Percentiles rank a stretch among this genome's conserved stretches.
phyloP scores from a whole-genome alignment of 2,113 vertebrate genomes.

The Syngnathoides biaculeatus region DNA sequence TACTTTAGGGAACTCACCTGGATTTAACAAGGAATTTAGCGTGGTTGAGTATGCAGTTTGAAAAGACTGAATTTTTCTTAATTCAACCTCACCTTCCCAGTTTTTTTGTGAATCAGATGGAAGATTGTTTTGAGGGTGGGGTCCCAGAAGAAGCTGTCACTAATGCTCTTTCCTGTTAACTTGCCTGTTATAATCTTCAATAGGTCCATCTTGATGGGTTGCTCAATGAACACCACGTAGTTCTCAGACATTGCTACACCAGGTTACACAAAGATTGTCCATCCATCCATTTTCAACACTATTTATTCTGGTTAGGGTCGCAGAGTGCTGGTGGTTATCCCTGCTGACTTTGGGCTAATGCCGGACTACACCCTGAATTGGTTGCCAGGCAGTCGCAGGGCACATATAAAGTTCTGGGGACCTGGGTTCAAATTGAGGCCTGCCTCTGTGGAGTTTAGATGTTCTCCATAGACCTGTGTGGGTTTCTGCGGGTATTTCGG shows the following conservation, averaged over 20 bases:
- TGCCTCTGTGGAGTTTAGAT: too few species aligned
- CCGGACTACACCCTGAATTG: too few species aligned
- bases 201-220: slow-evolving; percentile 83
- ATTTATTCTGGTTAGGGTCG: too few species aligned
- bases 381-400: too few species aligned
- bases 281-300: too few species aligned
- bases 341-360: too few species aligned
- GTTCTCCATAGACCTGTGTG: too few species aligned
- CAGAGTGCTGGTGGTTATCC: too few species aligned
- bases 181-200: slow-evolving; percentile 77
- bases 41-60: not conserved
- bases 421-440: too few species aligned
- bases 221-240: slow-evolving; percentile 87
- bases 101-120: slow-evolving; percentile 81
- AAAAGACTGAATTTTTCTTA: not conserved
- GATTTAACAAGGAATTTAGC: not conserved
- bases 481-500: too few species aligned
- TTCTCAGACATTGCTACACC: slow-evolving; percentile 85
- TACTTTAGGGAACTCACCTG: slow-evolving; percentile 76
- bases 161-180: slow-evolving; percentile 71
- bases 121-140: slow-evolving; percentile 79
- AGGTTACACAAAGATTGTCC: not conserved
- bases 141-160: slow-evolving; percentile 78
- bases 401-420: too few species aligned
- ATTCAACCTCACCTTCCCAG: slow-evolving; percentile 72